Percentiles rank a stretch among this genome's conserved stretches.
Conservation (phyloP, 2,888 invertebrate species). For the Lumbricus terrestris region DNA sequence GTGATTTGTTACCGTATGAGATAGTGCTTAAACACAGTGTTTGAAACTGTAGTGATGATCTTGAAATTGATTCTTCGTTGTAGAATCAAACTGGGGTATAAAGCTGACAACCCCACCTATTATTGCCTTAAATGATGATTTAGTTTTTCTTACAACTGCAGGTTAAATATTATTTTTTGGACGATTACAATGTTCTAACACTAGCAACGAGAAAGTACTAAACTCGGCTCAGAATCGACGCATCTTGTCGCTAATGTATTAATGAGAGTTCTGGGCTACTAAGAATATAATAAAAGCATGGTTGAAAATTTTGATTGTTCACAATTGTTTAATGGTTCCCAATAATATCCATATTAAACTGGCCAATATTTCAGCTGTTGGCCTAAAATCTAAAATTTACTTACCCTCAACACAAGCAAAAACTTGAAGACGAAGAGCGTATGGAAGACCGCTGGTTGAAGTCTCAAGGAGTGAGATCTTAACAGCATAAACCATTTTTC, state of each 20-base stretch:
- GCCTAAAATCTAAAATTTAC: not conserved
- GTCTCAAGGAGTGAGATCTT: not conserved
- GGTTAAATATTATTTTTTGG: not conserved
- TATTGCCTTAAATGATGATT: not conserved
- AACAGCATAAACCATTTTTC: not conserved
- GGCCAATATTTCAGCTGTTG: too few relatives aligned
- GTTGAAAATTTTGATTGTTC: too few relatives aligned
- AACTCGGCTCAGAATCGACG: too few relatives aligned
- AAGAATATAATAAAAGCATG: too few relatives aligned
- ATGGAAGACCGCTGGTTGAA: not conserved
- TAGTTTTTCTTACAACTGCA: not conserved
- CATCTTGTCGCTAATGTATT: too few relatives aligned
- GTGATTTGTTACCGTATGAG: too few relatives aligned
- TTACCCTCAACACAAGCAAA: constrained; percentile 21
- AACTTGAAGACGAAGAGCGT: not conserved
- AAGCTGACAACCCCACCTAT: not conserved
- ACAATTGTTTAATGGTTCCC: too few relatives aligned
- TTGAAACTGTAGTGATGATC: not conserved
- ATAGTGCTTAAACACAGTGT: too few relatives aligned
- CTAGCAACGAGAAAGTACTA: too few relatives aligned
- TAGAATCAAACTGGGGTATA: not conserved
- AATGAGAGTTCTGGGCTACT: too few relatives aligned
- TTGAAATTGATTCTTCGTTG: not conserved
- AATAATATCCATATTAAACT: too few relatives aligned
- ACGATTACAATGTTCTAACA: not conserved